A percentile compares a stretch with the other conserved stretches of the same genome.
phyloP scores from a whole-genome alignment of 2,797 vertebrate genomes.

The Syncerus caffer region DNA sequence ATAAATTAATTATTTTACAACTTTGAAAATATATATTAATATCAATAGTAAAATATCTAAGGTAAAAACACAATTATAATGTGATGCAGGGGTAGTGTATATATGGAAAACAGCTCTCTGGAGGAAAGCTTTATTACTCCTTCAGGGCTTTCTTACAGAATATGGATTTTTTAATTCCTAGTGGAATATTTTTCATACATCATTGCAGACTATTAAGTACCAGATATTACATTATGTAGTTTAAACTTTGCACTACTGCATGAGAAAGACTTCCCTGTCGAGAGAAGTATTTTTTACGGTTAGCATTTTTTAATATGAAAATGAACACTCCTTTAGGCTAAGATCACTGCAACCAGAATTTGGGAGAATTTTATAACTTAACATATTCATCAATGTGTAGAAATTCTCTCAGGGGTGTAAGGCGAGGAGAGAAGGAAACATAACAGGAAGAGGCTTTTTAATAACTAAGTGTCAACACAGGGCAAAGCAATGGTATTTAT shows the following conservation, averaged over 20 bases:
- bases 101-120: conserved; percentile 81
- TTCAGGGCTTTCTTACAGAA: conserved; percentile 81
- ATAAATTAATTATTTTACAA: conserved; percentile 74
- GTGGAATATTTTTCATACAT: conserved; percentile 84
- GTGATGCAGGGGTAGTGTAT: conserved; percentile 73
- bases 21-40: conserved; percentile 59
- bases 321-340: conserved; percentile 80
- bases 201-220: conserved; percentile 85
- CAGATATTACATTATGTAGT: conserved; percentile 82
- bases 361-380: conserved; percentile 74
- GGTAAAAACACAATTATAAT: conserved; percentile 78
- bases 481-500: conserved; percentile 66
- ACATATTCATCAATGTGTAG: conserved; percentile 70
- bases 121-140: conserved; percentile 82
- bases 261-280: conserved; percentile 77
- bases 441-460: conserved; percentile 41
- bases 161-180: conserved; percentile 85
- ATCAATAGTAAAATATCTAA: conserved; percentile 71
- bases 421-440: conserved; percentile 45
- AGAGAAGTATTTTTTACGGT: conserved; percentile 73
- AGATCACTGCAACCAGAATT: conserved; percentile 72
- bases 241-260: conserved; percentile 81
- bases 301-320: conserved; percentile 80
- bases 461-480: conserved; percentile 49
- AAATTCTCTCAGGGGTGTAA: conserved; percentile 43